Conservation (phyloP, 2,888 invertebrate genomes). For the Meganola albula region DNA sequence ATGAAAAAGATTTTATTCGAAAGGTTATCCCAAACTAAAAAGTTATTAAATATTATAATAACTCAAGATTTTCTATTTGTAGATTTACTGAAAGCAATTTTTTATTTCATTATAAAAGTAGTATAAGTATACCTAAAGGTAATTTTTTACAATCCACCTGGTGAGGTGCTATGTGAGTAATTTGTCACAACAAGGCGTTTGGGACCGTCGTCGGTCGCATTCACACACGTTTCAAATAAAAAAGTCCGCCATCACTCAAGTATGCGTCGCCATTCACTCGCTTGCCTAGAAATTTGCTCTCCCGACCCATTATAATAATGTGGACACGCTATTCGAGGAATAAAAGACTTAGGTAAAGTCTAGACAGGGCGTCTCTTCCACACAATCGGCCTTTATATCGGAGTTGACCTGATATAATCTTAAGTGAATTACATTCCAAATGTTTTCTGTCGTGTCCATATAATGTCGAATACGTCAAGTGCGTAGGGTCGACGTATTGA, state of each 20-base stretch:
- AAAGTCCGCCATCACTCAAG: slow-evolving; percentile 76
- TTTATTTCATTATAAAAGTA: no score
- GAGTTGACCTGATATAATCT: slow-evolving; percentile 20
- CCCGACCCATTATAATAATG: slow-evolving; percentile 37
- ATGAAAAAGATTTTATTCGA: no score
- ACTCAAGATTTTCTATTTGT: no score
- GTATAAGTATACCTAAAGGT: no score
- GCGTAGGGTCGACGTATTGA: slow-evolving; percentile 57
- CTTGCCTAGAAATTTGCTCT: slow-evolving; percentile 66
- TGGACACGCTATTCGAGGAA: slow-evolving; percentile 41
- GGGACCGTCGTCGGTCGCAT: slow-evolving; percentile 54
- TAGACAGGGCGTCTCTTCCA: slow-evolving; percentile 18
- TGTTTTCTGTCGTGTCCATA: slow-evolving; percentile 42
- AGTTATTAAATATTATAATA: no score
- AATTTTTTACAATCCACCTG: no score
- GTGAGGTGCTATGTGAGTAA: slow-evolving; percentile 31
- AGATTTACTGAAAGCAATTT: no score
- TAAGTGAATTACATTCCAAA: slow-evolving; percentile 24
- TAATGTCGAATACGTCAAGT: slow-evolving; percentile 34
- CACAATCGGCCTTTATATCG: slow-evolving; percentile 2
- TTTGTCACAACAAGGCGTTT: slow-evolving; percentile 40
- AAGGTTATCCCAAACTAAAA: no score
- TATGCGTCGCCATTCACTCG: slow-evolving; percentile 74
- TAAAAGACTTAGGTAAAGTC: slow-evolving; percentile 17
- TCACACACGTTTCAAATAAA: slow-evolving; percentile 78